Percentiles rank a stretch among this genome's conserved stretches.
These are phyloP conservation scores for Drosophila limbata DNA, from an alignment of 2,888 invertebrate species.

Conservation along the genomic window DNA sequence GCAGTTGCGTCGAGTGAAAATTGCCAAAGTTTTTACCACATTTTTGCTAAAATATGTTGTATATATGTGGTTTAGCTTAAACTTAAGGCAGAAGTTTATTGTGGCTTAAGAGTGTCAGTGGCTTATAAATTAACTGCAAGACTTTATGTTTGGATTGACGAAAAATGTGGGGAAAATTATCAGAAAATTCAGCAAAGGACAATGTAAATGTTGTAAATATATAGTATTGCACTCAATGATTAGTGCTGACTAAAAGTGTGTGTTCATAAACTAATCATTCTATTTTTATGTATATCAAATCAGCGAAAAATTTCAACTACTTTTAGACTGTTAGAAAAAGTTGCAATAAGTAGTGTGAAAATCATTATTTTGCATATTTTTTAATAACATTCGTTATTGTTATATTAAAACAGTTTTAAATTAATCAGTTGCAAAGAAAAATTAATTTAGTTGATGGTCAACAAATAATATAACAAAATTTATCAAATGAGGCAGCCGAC, in stretches of 20 bases:
- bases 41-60: slow-evolving; percentile 19
- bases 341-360: not conserved
- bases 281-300: too few species aligned
- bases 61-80: slow-evolving; percentile 33
- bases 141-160: slow-evolving; percentile 14
- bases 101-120: slow-evolving; percentile 41
- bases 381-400: too few species aligned
- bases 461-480: not conserved
- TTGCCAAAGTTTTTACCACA: slow-evolving; percentile 67
- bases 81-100: slow-evolving; percentile 49
- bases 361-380: not conserved
- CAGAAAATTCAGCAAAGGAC: not conserved
- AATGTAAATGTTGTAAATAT: not conserved
- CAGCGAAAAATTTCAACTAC: not conserved
- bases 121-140: slow-evolving; percentile 33
- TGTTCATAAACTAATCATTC: not conserved
- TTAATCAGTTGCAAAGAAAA: not conserved
- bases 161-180: not conserved
- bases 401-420: too few species aligned
- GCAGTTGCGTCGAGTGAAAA: slow-evolving; percentile 63
- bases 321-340: not conserved
- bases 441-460: not conserved
- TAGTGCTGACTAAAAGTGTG: not conserved
- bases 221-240: not conserved
- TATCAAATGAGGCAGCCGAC: not conserved